Conservation (phyloP, 1,140 invertebrate species). For the Pogonomyrmex californicus region DNA sequence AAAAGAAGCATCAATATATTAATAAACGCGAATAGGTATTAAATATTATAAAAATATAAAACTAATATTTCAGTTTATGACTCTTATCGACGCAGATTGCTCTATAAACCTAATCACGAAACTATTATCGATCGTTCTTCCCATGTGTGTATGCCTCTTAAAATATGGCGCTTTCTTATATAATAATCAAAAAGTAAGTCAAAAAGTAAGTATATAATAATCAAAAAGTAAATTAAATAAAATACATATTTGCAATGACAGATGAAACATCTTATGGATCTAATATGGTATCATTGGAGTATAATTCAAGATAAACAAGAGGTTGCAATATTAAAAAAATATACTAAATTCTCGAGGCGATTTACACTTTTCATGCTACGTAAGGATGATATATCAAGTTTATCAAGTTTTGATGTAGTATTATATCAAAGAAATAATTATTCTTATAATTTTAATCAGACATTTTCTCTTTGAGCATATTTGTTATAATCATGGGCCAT, state of each 20-base stretch:
- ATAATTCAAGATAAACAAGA: constrained; percentile 9
- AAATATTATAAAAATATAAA: not conserved
- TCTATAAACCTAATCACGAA: constrained; percentile 23
- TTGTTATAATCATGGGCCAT: not conserved
- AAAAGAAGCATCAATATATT: not conserved
- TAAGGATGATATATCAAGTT: not conserved
- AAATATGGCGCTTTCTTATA: constrained; percentile 25
- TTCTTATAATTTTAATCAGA: not conserved
- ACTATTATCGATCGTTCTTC: constrained; percentile 39
- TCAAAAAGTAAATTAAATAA: constrained; percentile 6
- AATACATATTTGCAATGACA: not conserved
- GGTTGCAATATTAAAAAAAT: constrained; percentile 30
- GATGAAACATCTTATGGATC: constrained; percentile 12
- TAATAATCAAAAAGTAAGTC: constrained; percentile 7
- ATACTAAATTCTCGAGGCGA: not conserved
- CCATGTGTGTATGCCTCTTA: not conserved
- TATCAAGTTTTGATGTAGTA: not conserved
- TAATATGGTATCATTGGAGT: constrained; percentile 33
- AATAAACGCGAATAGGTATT: not conserved
- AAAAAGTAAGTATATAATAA: constrained; percentile 9
- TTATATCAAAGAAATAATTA: not conserved
- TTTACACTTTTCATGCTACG: not conserved
- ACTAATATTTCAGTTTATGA: constrained; percentile 16
- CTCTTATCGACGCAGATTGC: not conserved
- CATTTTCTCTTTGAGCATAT: not conserved